Evolutionary conservation across 2,888 invertebrate species (phyloP), one percentile per base, ranked within the genome.

Genomic region (Cyaniris semiargus): DNA sequence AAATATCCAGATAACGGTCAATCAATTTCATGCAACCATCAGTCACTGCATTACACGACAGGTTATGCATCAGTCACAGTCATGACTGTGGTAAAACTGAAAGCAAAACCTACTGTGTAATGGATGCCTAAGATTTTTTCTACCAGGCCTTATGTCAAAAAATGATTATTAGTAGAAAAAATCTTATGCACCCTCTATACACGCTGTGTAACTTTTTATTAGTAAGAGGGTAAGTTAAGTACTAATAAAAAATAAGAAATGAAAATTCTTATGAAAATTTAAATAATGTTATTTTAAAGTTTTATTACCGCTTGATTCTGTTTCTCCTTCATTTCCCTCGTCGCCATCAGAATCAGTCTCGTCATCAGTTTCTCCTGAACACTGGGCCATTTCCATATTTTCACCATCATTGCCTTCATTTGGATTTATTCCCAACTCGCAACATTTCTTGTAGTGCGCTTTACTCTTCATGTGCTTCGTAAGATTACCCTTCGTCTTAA

Each of bases 381-480:
- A 86, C 84, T 94, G 87, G 80, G 92, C 81, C 88, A 90, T 83
- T 80, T 95, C 95, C 15, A 94, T 94, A 78, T 95, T 95, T 10
- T 95, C 95, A 77, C 91, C 93, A 34, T 96, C 96, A 81, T 95
- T 95, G 3, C 95, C 96, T 82, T 97, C 96, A 75, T 96, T 96
- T 0, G 97, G 97, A 85, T 95, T 95, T 81, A 97, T 96, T 80
- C 96, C 98, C 82, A 96, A 94, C 85, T 98, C 97, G 38, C 96
- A 95, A 89, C 98, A 98, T 87, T 98, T 98, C 89, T 98, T 98
- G 85, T 97, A 98, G 89, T 99, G 99, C 1, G 98, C 97, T 93
- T 99, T 99, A 78, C 99, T 99, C 89, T 99, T 98, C 97, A 99
- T 98, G 89, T 99, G 99, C 89, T 99, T 99, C 0, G 99, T 99